Evolutionary conservation across 1,140 invertebrate genomes (phyloP).

Genomic region (Zaprionus camerounensis): DNA sequence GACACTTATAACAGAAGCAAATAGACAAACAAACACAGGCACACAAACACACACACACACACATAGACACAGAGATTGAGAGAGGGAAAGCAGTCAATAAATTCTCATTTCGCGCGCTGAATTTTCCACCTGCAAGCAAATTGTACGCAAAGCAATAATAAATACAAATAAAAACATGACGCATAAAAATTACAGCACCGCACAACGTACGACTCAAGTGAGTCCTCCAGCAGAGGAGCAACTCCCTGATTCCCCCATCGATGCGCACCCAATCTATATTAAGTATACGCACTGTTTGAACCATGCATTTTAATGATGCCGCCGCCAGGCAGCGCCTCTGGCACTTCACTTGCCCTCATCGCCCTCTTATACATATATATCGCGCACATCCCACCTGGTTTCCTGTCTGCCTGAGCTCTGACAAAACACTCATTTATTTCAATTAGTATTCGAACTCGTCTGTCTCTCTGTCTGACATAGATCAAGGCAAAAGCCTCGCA

Average conservation of each 20-base stretch:
- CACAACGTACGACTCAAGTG: slow-evolving; percentile 42
- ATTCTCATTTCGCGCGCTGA: slow-evolving; percentile 72
- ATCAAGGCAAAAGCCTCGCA: slow-evolving; percentile 27
- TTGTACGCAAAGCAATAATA: slow-evolving; percentile 70
- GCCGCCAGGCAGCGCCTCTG: slow-evolving; percentile 35
- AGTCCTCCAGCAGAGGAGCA: slow-evolving; percentile 2
- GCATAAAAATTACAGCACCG: slow-evolving; percentile 70
- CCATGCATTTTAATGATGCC: slow-evolving; percentile 82
- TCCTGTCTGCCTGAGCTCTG: slow-evolving; percentile 31
- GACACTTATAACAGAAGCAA: slow-evolving; percentile 55
- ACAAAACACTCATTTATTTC: slow-evolving; percentile 79
- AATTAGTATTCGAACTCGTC: slow-evolving; percentile 71
- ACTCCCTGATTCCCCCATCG: background rate
- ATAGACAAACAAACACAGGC: slow-evolving; percentile 24
- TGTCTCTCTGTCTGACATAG: slow-evolving; percentile 21
- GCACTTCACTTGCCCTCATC: slow-evolving; percentile 40
- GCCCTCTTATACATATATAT: background rate
- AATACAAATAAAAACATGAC: slow-evolving; percentile 82
- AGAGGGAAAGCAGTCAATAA: slow-evolving; percentile 69
- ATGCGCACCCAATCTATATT: slow-evolving; percentile 69
- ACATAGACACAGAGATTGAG: background rate
- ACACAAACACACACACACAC: slow-evolving; percentile 4
- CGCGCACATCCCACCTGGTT: slow-evolving; percentile 14
- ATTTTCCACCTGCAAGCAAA: slow-evolving; percentile 76
- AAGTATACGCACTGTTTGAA: slow-evolving; percentile 77